These are phyloP conservation scores for Euphydryas editha DNA, from an alignment of 2,888 invertebrate species.

Conservation along the genomic window DNA sequence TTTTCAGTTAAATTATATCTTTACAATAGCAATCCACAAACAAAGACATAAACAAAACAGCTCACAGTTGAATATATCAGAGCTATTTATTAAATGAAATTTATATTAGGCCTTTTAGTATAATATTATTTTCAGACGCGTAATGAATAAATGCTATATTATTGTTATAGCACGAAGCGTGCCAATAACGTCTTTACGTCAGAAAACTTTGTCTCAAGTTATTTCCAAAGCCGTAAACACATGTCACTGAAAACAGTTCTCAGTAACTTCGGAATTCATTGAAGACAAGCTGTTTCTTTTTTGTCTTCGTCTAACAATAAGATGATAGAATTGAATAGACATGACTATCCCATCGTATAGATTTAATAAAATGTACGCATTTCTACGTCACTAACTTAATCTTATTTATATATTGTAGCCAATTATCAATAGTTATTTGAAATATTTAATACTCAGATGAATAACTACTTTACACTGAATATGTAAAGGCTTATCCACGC, in stretches of 20 bases:
- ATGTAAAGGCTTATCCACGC: too few species aligned
- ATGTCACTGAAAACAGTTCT: conserved; percentile 35
- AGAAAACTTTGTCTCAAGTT: conserved; percentile 34
- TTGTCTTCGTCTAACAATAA: conserved; percentile 13
- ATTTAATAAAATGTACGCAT: not conserved
- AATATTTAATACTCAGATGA: too few species aligned
- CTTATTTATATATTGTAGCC: too few species aligned
- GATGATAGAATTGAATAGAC: not conserved
- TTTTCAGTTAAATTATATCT: too few species aligned
- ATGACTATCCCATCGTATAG: not conserved
- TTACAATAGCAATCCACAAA: not conserved
- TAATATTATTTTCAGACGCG: not conserved
- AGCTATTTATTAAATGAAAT: not conserved
- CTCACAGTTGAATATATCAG: not conserved
- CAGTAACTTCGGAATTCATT: conserved; percentile 34
- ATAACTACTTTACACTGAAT: too few species aligned
- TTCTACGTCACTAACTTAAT: too few species aligned
- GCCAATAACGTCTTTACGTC: conserved; percentile 34
- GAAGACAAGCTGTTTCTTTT: conserved; percentile 22
- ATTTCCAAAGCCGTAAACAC: conserved; percentile 33
- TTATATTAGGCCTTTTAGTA: not conserved
- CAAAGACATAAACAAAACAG: not conserved
- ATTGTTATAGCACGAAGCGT: conserved; percentile 11
- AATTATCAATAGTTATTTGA: too few species aligned
- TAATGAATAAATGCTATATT: not conserved